Evolutionary conservation across 1,140 invertebrate species (phyloP).

Genomic region (Nomia melanderi): DNA sequence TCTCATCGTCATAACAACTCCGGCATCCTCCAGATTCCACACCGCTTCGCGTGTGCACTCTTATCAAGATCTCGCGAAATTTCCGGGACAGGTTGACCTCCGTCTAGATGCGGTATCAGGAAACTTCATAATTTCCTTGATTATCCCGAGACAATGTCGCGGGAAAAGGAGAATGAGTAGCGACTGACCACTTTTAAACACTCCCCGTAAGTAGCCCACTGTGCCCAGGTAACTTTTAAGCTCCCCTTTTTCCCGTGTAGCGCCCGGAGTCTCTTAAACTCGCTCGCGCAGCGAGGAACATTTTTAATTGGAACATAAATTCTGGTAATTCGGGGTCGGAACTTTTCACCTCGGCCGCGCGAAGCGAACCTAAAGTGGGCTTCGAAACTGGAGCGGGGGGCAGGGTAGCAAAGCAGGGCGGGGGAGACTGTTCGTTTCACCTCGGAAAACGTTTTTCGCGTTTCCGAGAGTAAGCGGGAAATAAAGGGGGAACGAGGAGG

Average conservation of each 20-base stretch:
- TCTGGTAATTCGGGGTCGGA: background rate
- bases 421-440: background rate
- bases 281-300: background rate
- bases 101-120: too few relatives aligned
- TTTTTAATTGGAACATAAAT: conserved; percentile 19
- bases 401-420: background rate
- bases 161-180: too few relatives aligned
- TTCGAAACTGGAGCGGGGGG: background rate
- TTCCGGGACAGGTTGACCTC: too few relatives aligned
- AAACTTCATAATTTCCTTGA: too few relatives aligned
- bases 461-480: background rate
- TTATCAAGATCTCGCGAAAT: too few relatives aligned
- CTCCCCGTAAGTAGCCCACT: background rate
- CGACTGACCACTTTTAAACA: too few relatives aligned
- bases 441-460: background rate
- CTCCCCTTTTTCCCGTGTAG: background rate
- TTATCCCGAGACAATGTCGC: too few relatives aligned
- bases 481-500: background rate
- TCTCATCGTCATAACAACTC: too few relatives aligned
- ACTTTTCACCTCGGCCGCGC: background rate
- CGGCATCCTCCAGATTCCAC: too few relatives aligned
- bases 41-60: too few relatives aligned
- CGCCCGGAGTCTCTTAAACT: background rate
- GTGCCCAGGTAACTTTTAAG: background rate
- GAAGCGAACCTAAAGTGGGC: background rate